Evolutionary conservation across 2,113 vertebrate genomes (phyloP).

Genomic region (Sinocyclocheilus maitianheensis): DNA sequence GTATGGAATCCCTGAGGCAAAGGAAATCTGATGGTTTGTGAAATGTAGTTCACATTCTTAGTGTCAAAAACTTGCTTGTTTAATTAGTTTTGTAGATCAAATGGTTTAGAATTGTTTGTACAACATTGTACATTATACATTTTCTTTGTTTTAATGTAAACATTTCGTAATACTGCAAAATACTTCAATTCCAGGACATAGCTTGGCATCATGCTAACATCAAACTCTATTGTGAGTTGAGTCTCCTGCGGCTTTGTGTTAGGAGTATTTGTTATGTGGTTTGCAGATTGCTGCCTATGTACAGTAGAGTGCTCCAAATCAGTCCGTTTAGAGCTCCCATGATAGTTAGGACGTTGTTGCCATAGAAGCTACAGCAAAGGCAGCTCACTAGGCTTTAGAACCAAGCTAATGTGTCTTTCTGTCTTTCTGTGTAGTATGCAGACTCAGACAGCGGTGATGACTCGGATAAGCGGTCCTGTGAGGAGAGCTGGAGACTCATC

Average conservation of each 20-base stretch:
- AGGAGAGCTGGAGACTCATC: constrained; percentile 90
- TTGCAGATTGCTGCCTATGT: not conserved
- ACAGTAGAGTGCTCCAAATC: not conserved
- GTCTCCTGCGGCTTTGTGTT: not conserved
- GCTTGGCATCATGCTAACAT: not conserved
- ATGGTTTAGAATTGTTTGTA: too few relatives aligned
- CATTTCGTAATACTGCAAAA: not conserved
- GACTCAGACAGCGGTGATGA: constrained; percentile 89
- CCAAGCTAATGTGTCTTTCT: not conserved
- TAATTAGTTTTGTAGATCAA: too few relatives aligned
- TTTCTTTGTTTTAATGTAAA: not conserved
- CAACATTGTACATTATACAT: not conserved
- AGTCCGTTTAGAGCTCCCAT: not conserved
- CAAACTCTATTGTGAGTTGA: not conserved
- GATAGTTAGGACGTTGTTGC: not conserved
- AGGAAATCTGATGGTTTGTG: too few relatives aligned
- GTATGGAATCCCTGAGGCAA: not conserved
- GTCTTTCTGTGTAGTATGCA: constrained; percentile 71
- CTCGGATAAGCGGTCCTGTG: constrained; percentile 88
- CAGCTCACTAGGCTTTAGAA: not conserved
- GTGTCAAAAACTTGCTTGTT: too few relatives aligned
- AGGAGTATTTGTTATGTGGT: not conserved
- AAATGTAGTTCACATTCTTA: not conserved
- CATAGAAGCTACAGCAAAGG: not conserved
- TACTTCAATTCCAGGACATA: not conserved